Evolutionary conservation across 2,888 invertebrate species (phyloP).

Genomic region (Sphecodes monilicornis): DNA sequence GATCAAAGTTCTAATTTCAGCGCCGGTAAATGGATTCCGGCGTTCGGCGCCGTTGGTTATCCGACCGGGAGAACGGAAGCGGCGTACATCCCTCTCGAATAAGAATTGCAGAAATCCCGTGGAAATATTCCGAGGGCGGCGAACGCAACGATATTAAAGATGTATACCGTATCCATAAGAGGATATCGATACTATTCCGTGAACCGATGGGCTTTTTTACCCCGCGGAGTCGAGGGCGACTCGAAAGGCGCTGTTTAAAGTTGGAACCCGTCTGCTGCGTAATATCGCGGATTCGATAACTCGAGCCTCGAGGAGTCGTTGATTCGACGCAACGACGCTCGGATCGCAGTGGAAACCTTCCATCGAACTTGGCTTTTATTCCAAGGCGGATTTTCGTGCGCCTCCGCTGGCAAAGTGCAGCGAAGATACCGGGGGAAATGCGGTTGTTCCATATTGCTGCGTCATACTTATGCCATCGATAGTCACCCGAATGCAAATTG

Average conservation of each 20-base stretch:
- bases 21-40: not conserved
- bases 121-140: constrained; percentile 38
- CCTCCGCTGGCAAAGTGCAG: not conserved
- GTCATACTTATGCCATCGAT: constrained; percentile 36
- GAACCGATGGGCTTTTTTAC: constrained; percentile 31
- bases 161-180: constrained; percentile 54
- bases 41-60: not conserved
- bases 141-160: constrained; percentile 56
- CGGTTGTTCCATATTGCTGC: constrained; percentile 39
- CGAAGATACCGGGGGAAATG: constrained; percentile 19
- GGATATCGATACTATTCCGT: constrained; percentile 55
- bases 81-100: constrained; percentile 30
- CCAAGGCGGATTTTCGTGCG: constrained; percentile 8
- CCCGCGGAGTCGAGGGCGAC: not conserved
- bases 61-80: not conserved
- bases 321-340: constrained; percentile 31
- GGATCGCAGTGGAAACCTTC: constrained; percentile 25
- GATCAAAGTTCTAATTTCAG: constrained; percentile 10
- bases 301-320: constrained; percentile 30
- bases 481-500: constrained; percentile 33
- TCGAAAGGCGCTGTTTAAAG: constrained; percentile 39
- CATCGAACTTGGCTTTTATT: constrained; percentile 54
- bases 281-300: constrained; percentile 60
- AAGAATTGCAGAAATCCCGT: constrained; percentile 50
- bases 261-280: constrained; percentile 33